Percentiles rank a stretch among this genome's conserved stretches.
Evolutionary conservation across 1,140 invertebrate genomes (phyloP).

Genomic region (Pantala flavescens): DNA sequence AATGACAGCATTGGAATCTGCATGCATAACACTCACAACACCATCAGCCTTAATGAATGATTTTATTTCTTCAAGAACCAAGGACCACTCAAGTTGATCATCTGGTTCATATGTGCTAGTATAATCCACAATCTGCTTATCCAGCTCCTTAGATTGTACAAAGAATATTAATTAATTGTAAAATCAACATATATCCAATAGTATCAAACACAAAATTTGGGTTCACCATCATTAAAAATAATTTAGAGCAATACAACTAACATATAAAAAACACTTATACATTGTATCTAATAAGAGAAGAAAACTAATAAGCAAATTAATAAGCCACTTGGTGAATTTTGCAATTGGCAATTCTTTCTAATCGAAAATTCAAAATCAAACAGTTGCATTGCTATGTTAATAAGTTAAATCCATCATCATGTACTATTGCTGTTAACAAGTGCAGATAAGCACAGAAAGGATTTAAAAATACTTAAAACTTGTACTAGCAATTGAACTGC

Average conservation of each 20-base stretch:
- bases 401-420: too few species aligned
- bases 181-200: slow-evolving; percentile 18
- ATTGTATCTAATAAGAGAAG: too few species aligned
- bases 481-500: too few species aligned
- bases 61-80: slow-evolving; percentile 90
- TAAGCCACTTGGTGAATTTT: too few species aligned
- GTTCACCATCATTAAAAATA: background rate
- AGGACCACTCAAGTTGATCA: slow-evolving; percentile 90
- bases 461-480: too few species aligned
- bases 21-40: slow-evolving; percentile 74
- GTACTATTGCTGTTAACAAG: too few species aligned
- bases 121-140: slow-evolving; percentile 87
- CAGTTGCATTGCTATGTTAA: too few species aligned
- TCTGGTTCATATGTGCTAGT: slow-evolving; percentile 91
- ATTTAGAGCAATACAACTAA: background rate
- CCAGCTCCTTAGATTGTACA: slow-evolving; percentile 57
- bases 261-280: too few species aligned
- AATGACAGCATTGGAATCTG: slow-evolving; percentile 71
- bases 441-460: too few species aligned
- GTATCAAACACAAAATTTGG: slow-evolving; percentile 1
- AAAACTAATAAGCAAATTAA: too few species aligned
- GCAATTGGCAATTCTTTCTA: too few species aligned
- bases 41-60: slow-evolving; percentile 89
- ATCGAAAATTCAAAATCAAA: too few species aligned
- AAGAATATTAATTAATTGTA: slow-evolving; percentile 14